Percentiles rank a stretch among this genome's conserved stretches.
Conservation (phyloP, 2,888 invertebrate genomes). For the Tetragnatha montana region DNA sequence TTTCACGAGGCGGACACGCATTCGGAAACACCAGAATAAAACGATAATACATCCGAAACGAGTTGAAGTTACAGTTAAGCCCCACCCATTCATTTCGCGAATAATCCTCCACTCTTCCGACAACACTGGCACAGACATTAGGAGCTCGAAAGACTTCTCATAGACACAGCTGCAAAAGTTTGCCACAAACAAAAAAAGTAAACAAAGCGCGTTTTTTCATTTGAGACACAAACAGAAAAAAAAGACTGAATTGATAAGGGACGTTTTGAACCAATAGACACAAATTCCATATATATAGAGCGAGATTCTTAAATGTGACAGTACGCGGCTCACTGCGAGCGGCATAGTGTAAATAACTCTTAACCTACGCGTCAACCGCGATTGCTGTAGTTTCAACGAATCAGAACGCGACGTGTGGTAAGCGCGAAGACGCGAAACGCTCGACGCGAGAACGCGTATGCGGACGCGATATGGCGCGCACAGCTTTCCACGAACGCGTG, state of each 20-base stretch:
- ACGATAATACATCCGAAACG: not conserved
- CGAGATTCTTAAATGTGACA: not conserved
- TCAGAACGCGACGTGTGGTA: not conserved
- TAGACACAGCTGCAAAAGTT: not conserved
- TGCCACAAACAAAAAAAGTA: not conserved
- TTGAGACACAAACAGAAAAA: too few species aligned
- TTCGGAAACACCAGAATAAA: too few species aligned
- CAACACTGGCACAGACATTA: constrained; percentile 51
- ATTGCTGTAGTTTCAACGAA: not conserved
- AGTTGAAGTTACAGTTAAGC: not conserved
- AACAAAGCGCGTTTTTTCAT: constrained; percentile 1
- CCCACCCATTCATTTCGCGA: constrained; percentile 52
- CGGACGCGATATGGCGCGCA: constrained; percentile 17
- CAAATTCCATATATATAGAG: not conserved
- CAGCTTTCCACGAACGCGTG: constrained; percentile 7
- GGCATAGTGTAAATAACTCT: constrained; percentile 9
- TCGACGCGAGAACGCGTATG: not conserved
- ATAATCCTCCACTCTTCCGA: constrained; percentile 60
- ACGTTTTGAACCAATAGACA: constrained; percentile 40
- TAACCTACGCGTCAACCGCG: not conserved
- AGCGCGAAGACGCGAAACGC: constrained; percentile 27
- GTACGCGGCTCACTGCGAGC: not conserved
- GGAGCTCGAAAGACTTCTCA: not conserved
- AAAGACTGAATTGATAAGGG: constrained; percentile 63
- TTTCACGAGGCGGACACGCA: not conserved